Evolutionary conservation across 1,140 invertebrate genomes (phyloP).

Genomic region (Sweltsa coloradensis): DNA sequence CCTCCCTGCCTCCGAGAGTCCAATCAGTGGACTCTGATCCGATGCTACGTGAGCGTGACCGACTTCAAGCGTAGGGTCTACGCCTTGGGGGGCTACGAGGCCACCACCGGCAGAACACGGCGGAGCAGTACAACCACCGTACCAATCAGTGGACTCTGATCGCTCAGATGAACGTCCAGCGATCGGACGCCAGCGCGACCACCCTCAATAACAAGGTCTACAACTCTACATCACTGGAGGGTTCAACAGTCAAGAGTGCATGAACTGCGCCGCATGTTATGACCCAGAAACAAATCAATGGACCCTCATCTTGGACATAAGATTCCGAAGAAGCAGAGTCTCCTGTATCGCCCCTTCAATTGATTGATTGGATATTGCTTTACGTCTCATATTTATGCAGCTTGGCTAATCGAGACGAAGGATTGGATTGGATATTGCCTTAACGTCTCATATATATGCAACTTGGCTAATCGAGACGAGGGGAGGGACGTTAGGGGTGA

Average conservation of each 20-base stretch:
- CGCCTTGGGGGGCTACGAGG: conserved; percentile 70
- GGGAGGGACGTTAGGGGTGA: too few species aligned
- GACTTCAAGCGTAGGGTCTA: conserved; percentile 52
- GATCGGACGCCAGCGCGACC: conserved; percentile 55
- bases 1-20: too few species aligned
- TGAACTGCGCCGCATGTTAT: conserved; percentile 76
- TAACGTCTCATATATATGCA: too few species aligned
- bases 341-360: conserved; percentile 41
- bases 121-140: conserved; percentile 58
- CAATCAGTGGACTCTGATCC: conserved; percentile 31
- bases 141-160: conserved; percentile 50
- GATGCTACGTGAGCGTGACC: conserved; percentile 50
- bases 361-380: too few species aligned
- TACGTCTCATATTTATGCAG: too few species aligned
- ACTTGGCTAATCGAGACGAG: too few species aligned
- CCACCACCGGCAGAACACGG: conserved; percentile 53
- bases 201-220: conserved; percentile 53
- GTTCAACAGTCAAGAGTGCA: conserved; percentile 80
- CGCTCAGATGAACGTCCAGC: conserved; percentile 46
- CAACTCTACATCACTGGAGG: conserved; percentile 76
- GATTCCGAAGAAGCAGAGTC: conserved; percentile 41
- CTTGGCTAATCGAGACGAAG: too few species aligned
- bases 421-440: too few species aligned
- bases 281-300: conserved; percentile 74
- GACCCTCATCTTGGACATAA: conserved; percentile 62